Conservation (phyloP, 1,140 invertebrate species). For the Littorina saxatilis region DNA sequence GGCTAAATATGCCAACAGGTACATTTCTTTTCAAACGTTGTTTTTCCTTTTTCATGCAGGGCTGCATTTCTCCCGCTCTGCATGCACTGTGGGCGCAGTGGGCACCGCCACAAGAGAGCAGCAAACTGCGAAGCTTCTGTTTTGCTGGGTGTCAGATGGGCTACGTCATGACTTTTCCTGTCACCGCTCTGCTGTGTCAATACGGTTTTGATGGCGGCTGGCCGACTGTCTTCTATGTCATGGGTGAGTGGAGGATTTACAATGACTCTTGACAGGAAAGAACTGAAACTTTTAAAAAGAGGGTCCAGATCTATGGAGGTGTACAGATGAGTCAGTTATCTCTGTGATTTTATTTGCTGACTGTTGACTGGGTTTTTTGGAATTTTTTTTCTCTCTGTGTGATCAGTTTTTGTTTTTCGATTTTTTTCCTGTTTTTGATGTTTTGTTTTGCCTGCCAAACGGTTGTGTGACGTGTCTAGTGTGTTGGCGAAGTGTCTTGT, state of each 20-base stretch:
- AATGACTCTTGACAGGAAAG: too few relatives aligned
- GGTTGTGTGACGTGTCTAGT: too few relatives aligned
- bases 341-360: background rate
- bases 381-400: background rate
- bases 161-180: slow-evolving; percentile 55
- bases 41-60: too few relatives aligned
- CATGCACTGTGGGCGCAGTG: slow-evolving; percentile 81
- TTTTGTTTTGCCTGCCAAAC: too few relatives aligned
- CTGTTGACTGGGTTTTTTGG: background rate
- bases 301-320: too few relatives aligned
- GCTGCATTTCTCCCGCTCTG: slow-evolving; percentile 91
- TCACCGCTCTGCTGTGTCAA: slow-evolving; percentile 66
- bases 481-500: too few relatives aligned
- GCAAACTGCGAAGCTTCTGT: slow-evolving; percentile 29
- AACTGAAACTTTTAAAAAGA: too few relatives aligned
- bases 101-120: slow-evolving; percentile 70
- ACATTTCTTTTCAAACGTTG: too few relatives aligned
- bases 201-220: slow-evolving; percentile 66
- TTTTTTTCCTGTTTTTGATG: too few relatives aligned
- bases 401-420: too few relatives aligned
- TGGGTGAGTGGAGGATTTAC: slow-evolving; percentile 45
- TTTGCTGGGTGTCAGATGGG: slow-evolving; percentile 56
- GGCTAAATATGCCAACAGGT: too few relatives aligned
- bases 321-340: too few relatives aligned
- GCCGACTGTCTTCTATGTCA: slow-evolving; percentile 67